Percentiles rank a stretch among this genome's conserved stretches.
Conservation (phyloP, 2,888 invertebrate species). For the Trichogramma evanescens region DNA sequence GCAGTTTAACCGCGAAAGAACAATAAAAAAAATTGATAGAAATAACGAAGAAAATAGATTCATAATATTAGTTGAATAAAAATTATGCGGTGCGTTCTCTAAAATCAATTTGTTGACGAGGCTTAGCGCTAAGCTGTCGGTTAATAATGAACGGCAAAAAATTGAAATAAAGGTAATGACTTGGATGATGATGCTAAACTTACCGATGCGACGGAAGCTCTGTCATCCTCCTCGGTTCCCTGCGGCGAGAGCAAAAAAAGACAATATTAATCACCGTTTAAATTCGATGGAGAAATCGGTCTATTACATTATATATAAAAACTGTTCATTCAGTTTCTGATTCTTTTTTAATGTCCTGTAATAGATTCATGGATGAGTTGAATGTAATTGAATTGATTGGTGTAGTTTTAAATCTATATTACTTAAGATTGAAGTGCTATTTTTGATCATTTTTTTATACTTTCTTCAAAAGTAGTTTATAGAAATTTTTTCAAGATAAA, state of each 20-base stretch:
- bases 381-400: too few species aligned
- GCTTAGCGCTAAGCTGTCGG: conserved; percentile 10
- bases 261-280: conserved; percentile 14
- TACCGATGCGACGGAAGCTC: conserved; percentile 64
- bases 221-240: conserved; percentile 68
- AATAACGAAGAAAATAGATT: too few species aligned
- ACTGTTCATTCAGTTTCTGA: background rate
- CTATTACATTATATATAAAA: background rate
- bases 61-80: background rate
- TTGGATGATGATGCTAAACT: conserved; percentile 47
- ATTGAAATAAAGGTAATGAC: conserved; percentile 11
- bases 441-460: too few species aligned
- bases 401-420: too few species aligned
- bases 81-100: conserved; percentile 10
- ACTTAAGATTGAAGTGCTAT: too few species aligned
- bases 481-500: too few species aligned
- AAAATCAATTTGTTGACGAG: conserved; percentile 10
- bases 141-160: conserved; percentile 20
- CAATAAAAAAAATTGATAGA: too few species aligned
- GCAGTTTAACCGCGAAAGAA: too few species aligned
- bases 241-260: conserved; percentile 49
- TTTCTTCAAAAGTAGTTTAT: too few species aligned
- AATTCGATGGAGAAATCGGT: background rate
- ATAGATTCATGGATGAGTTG: too few species aligned
- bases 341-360: background rate